These are phyloP conservation scores for Phania funesta DNA, from an alignment of 2,888 invertebrate genomes.

Conservation along the genomic window DNA sequence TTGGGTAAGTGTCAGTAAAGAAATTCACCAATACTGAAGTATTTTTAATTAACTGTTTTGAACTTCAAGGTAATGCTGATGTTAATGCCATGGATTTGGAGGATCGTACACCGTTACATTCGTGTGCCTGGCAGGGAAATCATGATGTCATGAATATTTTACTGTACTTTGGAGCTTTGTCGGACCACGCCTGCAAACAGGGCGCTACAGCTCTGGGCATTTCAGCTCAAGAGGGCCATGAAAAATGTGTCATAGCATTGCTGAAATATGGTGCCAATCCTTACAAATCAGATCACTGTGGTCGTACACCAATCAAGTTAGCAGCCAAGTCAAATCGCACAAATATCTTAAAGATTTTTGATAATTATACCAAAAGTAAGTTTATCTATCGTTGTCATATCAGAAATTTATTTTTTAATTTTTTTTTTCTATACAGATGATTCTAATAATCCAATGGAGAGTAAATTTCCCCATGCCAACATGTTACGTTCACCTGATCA, in stretches of 20 bases:
- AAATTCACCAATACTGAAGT: not conserved
- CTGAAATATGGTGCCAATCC: slow-evolving; percentile 93
- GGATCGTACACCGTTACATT: slow-evolving; percentile 93
- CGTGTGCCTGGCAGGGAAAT: slow-evolving; percentile 98
- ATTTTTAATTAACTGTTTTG: not conserved
- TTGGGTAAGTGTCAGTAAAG: slow-evolving; percentile 80
- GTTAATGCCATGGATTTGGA: slow-evolving; percentile 94
- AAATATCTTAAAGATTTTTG: slow-evolving; percentile 89
- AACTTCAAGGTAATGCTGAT: slow-evolving; percentile 86
- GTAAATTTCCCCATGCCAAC: slow-evolving; percentile 78
- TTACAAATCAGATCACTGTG: slow-evolving; percentile 91
- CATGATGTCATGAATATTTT: slow-evolving; percentile 90
- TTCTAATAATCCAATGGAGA: slow-evolving; percentile 78
- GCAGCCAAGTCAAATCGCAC: slow-evolving; percentile 95
- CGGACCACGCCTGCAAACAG: slow-evolving; percentile 95
- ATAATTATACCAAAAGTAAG: slow-evolving; percentile 83
- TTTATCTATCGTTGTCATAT: not conserved
- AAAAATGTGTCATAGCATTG: slow-evolving; percentile 92
- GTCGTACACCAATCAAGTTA: slow-evolving; percentile 92
- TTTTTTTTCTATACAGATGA: slow-evolving; percentile 74
- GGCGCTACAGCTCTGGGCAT: slow-evolving; percentile 97
- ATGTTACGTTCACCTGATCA: slow-evolving; percentile 80
- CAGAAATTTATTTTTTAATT: not conserved
- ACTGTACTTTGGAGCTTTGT: slow-evolving; percentile 89
- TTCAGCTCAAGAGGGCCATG: slow-evolving; percentile 97